These are phyloP conservation scores for Orthosia incerta DNA, from an alignment of 2,888 invertebrate species.

Conservation along the genomic window DNA sequence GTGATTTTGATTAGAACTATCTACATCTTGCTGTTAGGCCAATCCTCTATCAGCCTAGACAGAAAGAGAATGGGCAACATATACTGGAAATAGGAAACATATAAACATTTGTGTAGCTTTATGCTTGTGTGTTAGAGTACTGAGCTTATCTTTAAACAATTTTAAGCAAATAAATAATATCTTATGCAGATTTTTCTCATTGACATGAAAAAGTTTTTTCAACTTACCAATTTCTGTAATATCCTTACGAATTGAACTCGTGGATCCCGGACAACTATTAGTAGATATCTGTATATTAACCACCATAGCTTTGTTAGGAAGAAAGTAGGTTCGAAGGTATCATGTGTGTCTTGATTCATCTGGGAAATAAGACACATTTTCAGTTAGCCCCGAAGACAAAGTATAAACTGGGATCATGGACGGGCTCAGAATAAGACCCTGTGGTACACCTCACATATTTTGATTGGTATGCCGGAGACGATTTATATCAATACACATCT, in stretches of 20 bases:
- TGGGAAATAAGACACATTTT: constrained; percentile 53
- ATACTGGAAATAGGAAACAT: no score
- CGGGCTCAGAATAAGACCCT: constrained; percentile 11
- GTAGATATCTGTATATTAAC: constrained; percentile 94
- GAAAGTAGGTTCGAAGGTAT: constrained; percentile 90
- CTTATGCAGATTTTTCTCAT: background rate
- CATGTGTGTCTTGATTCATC: constrained; percentile 57
- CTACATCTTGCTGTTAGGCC: background rate
- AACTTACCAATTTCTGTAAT: constrained; percentile 95
- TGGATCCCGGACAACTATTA: constrained; percentile 95
- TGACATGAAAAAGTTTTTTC: background rate
- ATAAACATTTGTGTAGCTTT: no score
- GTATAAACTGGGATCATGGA: background rate
- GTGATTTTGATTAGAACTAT: background rate
- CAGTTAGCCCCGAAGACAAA: background rate
- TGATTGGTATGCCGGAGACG: background rate
- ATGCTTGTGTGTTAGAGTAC: background rate
- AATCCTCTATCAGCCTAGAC: no score
- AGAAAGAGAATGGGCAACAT: no score
- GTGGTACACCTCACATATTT: background rate
- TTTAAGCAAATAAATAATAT: no score
- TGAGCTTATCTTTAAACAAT: background rate
- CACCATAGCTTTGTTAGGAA: constrained; percentile 94
- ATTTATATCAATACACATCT: background rate
- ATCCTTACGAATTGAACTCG: constrained; percentile 94